Base-by-base conservation (phyloP, 2,888 invertebrate species). In the Galeopsomyia nigrocyanea region DNA sequence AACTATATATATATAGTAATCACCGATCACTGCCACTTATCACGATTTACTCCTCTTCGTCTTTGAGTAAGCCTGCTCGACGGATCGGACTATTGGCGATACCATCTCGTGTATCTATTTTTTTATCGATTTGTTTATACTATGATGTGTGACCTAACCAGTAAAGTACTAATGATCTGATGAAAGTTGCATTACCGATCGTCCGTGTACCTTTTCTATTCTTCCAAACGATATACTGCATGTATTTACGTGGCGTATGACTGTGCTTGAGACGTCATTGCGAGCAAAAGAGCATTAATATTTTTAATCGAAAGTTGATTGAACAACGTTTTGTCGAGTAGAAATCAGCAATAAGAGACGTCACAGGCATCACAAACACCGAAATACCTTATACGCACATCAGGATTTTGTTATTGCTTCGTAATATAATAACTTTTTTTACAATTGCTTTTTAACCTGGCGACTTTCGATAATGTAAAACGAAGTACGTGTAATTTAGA, bases 11-110 rank as follows among this genome's bases (percentile, higher is more conserved):
- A 74, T 22, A 73, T 68, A 73, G 53, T 66, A 71, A 74, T 74
- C 71, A 76, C 73, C 67, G 69, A 76, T 74, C 77, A 76, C 68
- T 76, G 75, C 75, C 76, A 74, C 74, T 77, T 31, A 63, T 76
- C 74, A 74, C 55, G 60, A 69, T 63, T 49, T 66, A 56, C 17
- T 65, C 64, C 49, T 69, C 14, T 72, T 63, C 56, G 55, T 49
- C 50, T 69, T 69, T 66, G 61, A 68, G 55, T 64, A 64, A 57
- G 63, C 51, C 51, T 69, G 56, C 65, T 58, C 62, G 22, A 70
- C 39, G 62, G 16, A 63, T 31, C 51, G 65, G 22, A 57, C 63
- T 16, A 57, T 57, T 66, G 65, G 51, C 56, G 19, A 67, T 31
- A 72, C 39, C 31, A 51, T 51, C 16, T 63, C 46, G 51, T 70